Percentiles rank a stretch among this genome's conserved stretches.
These are phyloP conservation scores for Paratrypauchen microcephalus DNA, from an alignment of 2,797 vertebrate genomes.

Conservation along the genomic window DNA sequence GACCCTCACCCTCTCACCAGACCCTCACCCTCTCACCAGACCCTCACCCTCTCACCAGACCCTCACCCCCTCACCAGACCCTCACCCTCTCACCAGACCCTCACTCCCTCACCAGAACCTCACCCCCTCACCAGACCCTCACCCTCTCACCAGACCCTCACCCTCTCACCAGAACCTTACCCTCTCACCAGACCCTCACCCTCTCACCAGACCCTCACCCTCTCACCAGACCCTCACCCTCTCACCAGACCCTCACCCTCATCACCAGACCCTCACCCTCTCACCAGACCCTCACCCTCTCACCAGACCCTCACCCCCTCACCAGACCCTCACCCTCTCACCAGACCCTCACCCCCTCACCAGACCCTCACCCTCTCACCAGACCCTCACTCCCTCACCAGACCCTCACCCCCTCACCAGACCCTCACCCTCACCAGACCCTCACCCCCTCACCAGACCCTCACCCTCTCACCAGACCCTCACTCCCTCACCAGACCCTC, in stretches of 20 bases:
- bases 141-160: too few relatives aligned
- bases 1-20: not conserved
- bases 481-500: not conserved
- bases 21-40: not conserved
- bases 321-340: not conserved
- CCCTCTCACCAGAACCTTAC: not conserved
- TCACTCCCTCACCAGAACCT: not conserved
- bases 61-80: too few relatives aligned
- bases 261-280: not conserved
- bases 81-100: not conserved
- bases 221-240: not conserved
- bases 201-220: not conserved
- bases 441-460: not conserved
- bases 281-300: not conserved
- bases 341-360: not conserved
- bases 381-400: too few relatives aligned
- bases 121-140: not conserved
- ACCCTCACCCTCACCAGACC: slow-evolving; percentile 4
- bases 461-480: not conserved
- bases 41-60: not conserved
- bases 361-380: not conserved
- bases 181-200: not conserved
- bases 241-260: not conserved
- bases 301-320: not conserved
- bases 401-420: not conserved